Percentiles rank a stretch among this genome's conserved stretches.
These are phyloP conservation scores for Latrodectus hesperus DNA, from an alignment of 2,888 invertebrate genomes.

Conservation along the genomic window DNA sequence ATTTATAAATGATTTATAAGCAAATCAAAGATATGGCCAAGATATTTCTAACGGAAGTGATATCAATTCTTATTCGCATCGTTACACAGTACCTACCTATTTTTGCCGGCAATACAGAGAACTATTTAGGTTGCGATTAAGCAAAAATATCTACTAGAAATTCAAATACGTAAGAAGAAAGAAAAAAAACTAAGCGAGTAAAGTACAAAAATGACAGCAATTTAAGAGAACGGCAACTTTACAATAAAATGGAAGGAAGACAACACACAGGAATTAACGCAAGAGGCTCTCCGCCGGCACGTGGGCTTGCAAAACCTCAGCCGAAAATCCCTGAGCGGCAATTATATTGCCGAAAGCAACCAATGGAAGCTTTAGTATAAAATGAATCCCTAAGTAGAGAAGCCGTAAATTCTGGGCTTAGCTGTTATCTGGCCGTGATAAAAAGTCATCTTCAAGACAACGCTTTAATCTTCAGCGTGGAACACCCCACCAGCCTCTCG, in stretches of 20 bases:
- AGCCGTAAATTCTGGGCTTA: conserved; percentile 62
- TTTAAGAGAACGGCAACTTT: conserved; percentile 20
- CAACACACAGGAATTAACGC: conserved; percentile 41
- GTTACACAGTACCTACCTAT: too few species aligned
- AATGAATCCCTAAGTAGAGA: conserved; percentile 52
- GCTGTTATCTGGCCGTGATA: conserved; percentile 53
- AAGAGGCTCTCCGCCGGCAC: conserved; percentile 25
- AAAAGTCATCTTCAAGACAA: conserved; percentile 54
- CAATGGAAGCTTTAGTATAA: conserved; percentile 43
- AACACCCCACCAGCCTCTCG: conserved; percentile 37
- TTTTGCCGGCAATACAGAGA: not conserved
- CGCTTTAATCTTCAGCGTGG: conserved; percentile 53
- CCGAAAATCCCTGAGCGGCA: conserved; percentile 49
- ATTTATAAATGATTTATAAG: too few species aligned
- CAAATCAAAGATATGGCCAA: too few species aligned
- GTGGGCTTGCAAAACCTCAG: conserved; percentile 54
- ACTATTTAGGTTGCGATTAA: not conserved
- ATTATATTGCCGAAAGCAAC: conserved; percentile 44
- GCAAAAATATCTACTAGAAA: too few species aligned
- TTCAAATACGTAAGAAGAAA: too few species aligned
- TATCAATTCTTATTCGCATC: too few species aligned
- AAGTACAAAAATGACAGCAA: too few species aligned
- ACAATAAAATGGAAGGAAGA: conserved; percentile 10
- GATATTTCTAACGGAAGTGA: too few species aligned
- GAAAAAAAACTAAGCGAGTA: too few species aligned